Percentiles rank a stretch among this genome's conserved stretches.
These are phyloP conservation scores for Poeciliopsis prolifica DNA, from an alignment of 2,113 vertebrate genomes.

Conservation along the genomic window DNA sequence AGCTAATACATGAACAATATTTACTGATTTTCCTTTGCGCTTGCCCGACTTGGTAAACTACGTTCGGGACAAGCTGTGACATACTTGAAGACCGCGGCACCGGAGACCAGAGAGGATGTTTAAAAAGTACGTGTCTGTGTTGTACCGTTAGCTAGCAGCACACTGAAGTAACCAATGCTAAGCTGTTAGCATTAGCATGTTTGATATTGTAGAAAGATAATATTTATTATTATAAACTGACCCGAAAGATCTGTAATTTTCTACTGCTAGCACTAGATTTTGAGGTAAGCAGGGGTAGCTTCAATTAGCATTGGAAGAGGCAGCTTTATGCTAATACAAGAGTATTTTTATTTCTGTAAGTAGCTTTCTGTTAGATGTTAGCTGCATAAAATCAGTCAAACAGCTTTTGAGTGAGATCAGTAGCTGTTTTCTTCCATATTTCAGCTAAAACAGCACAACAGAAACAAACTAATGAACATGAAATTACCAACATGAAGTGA, in stretches of 20 bases:
- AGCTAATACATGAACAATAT: slow-evolving; percentile 18
- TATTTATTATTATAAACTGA: neutral
- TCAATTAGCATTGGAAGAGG: too few relatives aligned
- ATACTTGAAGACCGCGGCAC: slow-evolving; percentile 6
- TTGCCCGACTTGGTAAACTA: neutral
- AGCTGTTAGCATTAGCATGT: slow-evolving; percentile 18
- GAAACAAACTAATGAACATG: too few relatives aligned
- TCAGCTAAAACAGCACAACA: too few relatives aligned
- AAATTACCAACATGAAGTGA: neutral
- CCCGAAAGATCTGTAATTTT: neutral
- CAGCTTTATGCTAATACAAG: neutral
- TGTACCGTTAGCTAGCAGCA: slow-evolving; percentile 22
- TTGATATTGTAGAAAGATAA: neutral
- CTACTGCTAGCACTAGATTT: neutral
- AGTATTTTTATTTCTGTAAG: neutral
- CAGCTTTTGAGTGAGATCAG: too few relatives aligned
- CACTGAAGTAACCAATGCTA: slow-evolving; percentile 44
- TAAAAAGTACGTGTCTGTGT: slow-evolving; percentile 79
- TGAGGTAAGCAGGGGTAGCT: neutral
- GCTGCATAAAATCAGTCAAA: neutral
- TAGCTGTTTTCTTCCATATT: too few relatives aligned
- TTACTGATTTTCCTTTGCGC: slow-evolving; percentile 4
- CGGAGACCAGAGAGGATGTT: slow-evolving; percentile 75
- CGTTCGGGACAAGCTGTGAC: neutral
- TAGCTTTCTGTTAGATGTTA: neutral